Conservation (phyloP, 2,797 vertebrate genomes). For the Semotilus atromaculatus region DNA sequence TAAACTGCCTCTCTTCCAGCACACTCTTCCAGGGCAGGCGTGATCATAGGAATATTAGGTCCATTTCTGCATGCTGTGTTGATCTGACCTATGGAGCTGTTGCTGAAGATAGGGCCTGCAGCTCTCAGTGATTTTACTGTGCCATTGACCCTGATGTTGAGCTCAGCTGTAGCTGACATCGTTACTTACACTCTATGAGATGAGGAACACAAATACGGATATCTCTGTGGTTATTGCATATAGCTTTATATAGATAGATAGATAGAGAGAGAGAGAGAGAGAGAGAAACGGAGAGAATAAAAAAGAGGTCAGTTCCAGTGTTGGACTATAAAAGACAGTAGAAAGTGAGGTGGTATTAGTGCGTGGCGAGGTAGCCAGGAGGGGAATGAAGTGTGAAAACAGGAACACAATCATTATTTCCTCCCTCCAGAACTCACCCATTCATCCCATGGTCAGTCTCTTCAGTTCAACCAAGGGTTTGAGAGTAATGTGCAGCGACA, state of each 20-base stretch:
- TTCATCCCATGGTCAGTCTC: conserved; percentile 79
- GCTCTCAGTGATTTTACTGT: conserved; percentile 1
- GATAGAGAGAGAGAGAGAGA: not conserved
- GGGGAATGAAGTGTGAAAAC: conserved; percentile 81
- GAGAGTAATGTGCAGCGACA: conserved; percentile 87
- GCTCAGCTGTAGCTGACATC: conserved; percentile 16
- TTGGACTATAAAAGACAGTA: conserved; percentile 66
- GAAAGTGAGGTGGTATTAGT: conserved; percentile 77
- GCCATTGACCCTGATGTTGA: conserved; percentile 22
- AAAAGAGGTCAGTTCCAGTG: not conserved
- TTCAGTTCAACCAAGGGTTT: conserved; percentile 77
- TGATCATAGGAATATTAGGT: conserved; percentile 13
- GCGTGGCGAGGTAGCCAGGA: conserved; percentile 76
- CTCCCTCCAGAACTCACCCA: conserved; percentile 76
- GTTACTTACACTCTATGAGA: conserved; percentile 26
- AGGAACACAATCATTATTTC: conserved; percentile 83
- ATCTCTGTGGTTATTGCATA: not conserved
- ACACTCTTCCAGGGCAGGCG: not conserved
- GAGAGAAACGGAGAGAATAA: too few relatives aligned
- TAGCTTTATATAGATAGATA: not conserved
- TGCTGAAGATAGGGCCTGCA: not conserved
- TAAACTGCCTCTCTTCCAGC: not conserved
- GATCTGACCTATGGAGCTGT: conserved; percentile 23
- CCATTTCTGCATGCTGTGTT: conserved; percentile 24
- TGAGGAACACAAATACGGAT: not conserved